Evolutionary conservation across 2,888 invertebrate genomes (phyloP).

Genomic region (Dasypolia templi): DNA sequence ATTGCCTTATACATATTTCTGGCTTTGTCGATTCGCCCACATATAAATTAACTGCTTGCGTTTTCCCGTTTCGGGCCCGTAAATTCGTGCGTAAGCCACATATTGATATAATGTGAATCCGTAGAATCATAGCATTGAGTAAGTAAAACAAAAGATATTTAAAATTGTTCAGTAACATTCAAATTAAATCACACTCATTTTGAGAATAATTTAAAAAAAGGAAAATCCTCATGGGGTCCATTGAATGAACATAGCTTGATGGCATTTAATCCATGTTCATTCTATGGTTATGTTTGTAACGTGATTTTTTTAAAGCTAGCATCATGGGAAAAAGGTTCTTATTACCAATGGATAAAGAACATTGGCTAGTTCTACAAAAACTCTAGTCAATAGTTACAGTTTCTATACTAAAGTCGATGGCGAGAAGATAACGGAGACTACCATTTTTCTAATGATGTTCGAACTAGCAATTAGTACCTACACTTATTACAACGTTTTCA

Average conservation of each 20-base stretch:
- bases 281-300: background rate
- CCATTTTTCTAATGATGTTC: background rate
- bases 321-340: background rate
- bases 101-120: background rate
- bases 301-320: background rate
- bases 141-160: background rate
- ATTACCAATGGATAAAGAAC: background rate
- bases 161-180: background rate
- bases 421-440: background rate
- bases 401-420: background rate
- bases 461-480: slow-evolving; percentile 10
- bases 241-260: background rate
- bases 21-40: too few relatives aligned
- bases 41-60: too few relatives aligned
- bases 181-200: background rate
- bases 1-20: too few relatives aligned
- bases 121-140: background rate
- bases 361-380: background rate
- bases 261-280: too few relatives aligned
- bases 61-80: too few relatives aligned
- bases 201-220: background rate
- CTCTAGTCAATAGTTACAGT: background rate
- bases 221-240: background rate
- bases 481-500: slow-evolving; percentile 10
- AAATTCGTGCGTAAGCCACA: too few relatives aligned